Conservation (phyloP, 1,140 invertebrate genomes). For the Vollenhovia emeryi region DNA sequence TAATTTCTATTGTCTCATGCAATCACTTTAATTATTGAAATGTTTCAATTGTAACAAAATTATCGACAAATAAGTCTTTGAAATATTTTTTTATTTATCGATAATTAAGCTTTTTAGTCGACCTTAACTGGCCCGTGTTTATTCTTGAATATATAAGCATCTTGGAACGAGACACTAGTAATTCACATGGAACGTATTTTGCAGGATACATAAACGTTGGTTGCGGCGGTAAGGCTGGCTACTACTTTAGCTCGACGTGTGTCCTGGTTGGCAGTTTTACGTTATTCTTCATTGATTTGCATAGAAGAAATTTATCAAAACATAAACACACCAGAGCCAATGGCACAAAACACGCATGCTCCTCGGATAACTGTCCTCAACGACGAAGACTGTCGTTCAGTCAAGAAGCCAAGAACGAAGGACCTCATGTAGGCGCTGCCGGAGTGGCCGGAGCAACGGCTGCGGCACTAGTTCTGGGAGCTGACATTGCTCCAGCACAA, state of each 20-base stretch:
- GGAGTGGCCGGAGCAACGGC: constrained; percentile 83
- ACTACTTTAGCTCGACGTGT: constrained; percentile 93
- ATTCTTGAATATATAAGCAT: no score
- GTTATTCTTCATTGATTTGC: constrained; percentile 92
- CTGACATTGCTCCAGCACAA: constrained; percentile 76
- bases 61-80: background rate
- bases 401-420: constrained; percentile 87
- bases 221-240: constrained; percentile 91
- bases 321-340: constrained; percentile 89
- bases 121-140: no score
- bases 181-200: background rate
- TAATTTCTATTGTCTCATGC: constrained; percentile 26
- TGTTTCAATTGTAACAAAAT: background rate
- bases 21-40: background rate
- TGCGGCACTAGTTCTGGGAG: constrained; percentile 82
- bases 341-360: constrained; percentile 86
- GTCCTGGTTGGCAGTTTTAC: constrained; percentile 91
- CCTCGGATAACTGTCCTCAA: constrained; percentile 86
- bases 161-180: background rate
- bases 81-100: no score
- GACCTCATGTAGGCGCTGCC: constrained; percentile 76
- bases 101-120: no score
- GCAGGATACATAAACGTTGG: constrained; percentile 92
- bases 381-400: constrained; percentile 87
- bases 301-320: constrained; percentile 88